phyloP scores from a whole-genome alignment of 2,113 vertebrate genomes.

The Laterallus jamaicensis region DNA sequence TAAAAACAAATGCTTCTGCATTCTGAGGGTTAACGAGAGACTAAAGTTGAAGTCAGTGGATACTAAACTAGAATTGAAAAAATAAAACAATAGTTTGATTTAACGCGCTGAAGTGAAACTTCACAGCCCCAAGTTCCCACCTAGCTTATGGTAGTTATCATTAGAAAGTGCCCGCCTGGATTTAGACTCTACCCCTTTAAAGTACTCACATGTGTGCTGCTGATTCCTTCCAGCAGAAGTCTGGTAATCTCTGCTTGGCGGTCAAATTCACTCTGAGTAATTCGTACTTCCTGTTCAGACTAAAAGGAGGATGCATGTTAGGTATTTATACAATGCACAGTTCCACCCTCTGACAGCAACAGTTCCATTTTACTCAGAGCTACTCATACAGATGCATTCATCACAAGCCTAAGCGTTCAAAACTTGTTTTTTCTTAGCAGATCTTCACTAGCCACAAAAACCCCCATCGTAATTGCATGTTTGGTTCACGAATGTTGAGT shows the following conservation, averaged over 20 bases:
- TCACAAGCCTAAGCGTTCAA: background rate
- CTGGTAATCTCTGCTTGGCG: slow-evolving; percentile 97
- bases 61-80: background rate
- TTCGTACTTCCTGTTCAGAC: slow-evolving; percentile 95
- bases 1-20: background rate
- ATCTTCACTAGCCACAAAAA: background rate
- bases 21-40: background rate
- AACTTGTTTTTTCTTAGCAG: background rate
- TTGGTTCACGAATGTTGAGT: background rate
- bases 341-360: background rate
- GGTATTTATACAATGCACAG: background rate
- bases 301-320: slow-evolving; percentile 64
- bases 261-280: slow-evolving; percentile 98
- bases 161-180: background rate
- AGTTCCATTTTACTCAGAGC: background rate
- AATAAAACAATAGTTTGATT: background rate
- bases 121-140: background rate
- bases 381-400: background rate
- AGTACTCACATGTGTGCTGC: slow-evolving; percentile 93
- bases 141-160: background rate
- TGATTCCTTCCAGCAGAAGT: slow-evolving; percentile 94
- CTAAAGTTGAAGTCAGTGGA: background rate
- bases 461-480: background rate
- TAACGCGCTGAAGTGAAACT: background rate
- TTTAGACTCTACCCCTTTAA: background rate